phyloP scores from a whole-genome alignment of 2,888 invertebrate species.

The Drosophila affinis region DNA sequence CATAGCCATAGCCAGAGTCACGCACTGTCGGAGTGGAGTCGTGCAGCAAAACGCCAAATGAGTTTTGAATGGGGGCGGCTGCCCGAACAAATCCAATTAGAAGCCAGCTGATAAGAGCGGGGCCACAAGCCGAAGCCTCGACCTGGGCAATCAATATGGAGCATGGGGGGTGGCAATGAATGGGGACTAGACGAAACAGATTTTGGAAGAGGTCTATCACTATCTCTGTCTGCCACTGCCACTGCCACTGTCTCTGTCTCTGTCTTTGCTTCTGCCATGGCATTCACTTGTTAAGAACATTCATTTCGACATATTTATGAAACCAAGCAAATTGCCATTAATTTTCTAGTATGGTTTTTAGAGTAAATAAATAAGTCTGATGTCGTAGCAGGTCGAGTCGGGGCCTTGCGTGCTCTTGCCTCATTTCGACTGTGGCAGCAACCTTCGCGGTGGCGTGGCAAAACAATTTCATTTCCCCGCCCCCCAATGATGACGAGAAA shows the following conservation, averaged over 20 bases:
- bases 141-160: slow-evolving; percentile 33
- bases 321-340: slow-evolving; percentile 77
- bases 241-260: slow-evolving; percentile 18
- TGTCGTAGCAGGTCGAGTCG: slow-evolving; percentile 50
- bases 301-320: slow-evolving; percentile 72
- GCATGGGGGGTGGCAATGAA: slow-evolving; percentile 1
- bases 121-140: slow-evolving; percentile 7
- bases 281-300: slow-evolving; percentile 54
- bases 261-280: slow-evolving; percentile 32
- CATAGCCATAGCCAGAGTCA: slow-evolving; percentile 38
- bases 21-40: slow-evolving; percentile 43
- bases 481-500: slow-evolving; percentile 2
- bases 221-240: slow-evolving; percentile 1
- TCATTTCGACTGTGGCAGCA: slow-evolving; percentile 58
- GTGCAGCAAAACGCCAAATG: neutral
- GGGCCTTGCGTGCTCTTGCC: slow-evolving; percentile 64
- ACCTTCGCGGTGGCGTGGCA: slow-evolving; percentile 73
- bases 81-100: slow-evolving; percentile 57
- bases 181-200: slow-evolving; percentile 27
- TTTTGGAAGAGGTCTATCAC: slow-evolving; percentile 12
- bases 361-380: slow-evolving; percentile 77
- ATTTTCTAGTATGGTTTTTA: slow-evolving; percentile 78
- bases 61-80: neutral
- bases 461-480: slow-evolving; percentile 68
- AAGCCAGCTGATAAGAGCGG: slow-evolving; percentile 49